A percentile compares a stretch with the other conserved stretches of the same genome.
Conservation (phyloP, 2,113 vertebrate genomes). For the Dicrurus megarhynchus region DNA sequence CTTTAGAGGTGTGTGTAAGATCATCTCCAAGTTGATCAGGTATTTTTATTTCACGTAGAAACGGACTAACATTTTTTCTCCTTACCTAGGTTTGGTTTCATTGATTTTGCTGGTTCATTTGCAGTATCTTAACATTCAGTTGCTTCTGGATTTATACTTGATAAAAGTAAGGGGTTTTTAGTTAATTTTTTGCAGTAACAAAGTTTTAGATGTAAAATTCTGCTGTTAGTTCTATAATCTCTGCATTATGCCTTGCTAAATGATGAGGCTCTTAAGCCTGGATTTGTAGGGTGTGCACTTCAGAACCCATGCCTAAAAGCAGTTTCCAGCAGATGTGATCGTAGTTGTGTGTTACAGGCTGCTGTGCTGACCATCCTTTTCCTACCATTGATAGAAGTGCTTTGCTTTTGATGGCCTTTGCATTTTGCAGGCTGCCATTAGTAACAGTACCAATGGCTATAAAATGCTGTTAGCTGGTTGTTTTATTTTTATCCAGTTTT, state of each 20-base stretch:
- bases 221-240: background rate
- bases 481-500: background rate
- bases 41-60: background rate
- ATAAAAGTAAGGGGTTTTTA: accelerated
- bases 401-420: background rate
- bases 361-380: background rate
- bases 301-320: background rate
- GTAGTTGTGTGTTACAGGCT: background rate
- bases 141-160: background rate
- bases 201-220: background rate
- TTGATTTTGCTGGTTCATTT: background rate
- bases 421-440: background rate
- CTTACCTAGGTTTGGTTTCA: constrained; percentile 1
- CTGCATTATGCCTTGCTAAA: background rate
- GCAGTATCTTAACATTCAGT: background rate
- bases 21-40: background rate
- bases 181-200: background rate
- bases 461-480: background rate
- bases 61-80: background rate
- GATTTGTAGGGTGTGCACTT: background rate
- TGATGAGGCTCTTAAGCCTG: background rate
- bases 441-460: background rate
- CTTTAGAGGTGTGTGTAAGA: background rate
- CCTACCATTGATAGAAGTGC: background rate
- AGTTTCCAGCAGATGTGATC: background rate